phyloP scores from a whole-genome alignment of 2,113 vertebrate species.

The Austrofundulus limnaeus region DNA sequence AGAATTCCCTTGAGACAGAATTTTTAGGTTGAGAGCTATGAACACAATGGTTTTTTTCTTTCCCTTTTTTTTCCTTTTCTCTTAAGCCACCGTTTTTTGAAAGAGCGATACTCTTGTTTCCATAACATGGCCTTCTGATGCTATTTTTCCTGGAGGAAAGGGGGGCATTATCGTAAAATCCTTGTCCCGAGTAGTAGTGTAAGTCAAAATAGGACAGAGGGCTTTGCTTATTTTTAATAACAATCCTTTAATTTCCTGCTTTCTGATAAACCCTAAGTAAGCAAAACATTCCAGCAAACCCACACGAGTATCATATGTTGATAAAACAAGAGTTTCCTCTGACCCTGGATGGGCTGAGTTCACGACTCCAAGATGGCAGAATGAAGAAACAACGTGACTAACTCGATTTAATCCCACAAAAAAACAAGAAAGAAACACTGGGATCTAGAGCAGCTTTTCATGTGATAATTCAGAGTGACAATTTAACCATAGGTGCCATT shows the following conservation, averaged over 20 bases:
- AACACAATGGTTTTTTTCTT: conserved; percentile 46
- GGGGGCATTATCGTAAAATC: conserved; percentile 54
- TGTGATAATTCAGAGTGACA: conserved; percentile 59
- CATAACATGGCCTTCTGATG: conserved; percentile 58
- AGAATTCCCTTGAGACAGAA: conserved; percentile 19
- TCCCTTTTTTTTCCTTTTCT: conserved; percentile 13
- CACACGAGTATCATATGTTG: conserved; percentile 63
- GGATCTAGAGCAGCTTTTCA: conserved; percentile 10
- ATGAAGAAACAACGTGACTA: conserved; percentile 15
- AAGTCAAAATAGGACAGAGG: conserved; percentile 29
- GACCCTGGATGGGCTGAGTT: conserved; percentile 54
- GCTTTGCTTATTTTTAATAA: conserved; percentile 68
- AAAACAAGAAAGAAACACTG: conserved; percentile 12
- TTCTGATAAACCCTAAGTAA: conserved; percentile 72
- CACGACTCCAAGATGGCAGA: conserved; percentile 37
- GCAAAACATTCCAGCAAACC: conserved; percentile 71
- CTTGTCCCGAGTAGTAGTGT: conserved; percentile 42
- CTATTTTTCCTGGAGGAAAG: conserved; percentile 49
- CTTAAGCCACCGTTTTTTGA: conserved; percentile 41
- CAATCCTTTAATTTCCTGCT: conserved; percentile 80
- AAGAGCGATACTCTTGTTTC: conserved; percentile 53
- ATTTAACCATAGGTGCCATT: conserved; percentile 73
- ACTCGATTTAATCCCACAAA: conserved; percentile 19
- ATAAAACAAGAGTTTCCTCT: conserved; percentile 68
- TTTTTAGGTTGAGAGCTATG: conserved; percentile 51